Percentiles rank a stretch among this genome's conserved stretches.
Conservation (phyloP, 1,140 invertebrate genomes). For the Linepithema humile region DNA sequence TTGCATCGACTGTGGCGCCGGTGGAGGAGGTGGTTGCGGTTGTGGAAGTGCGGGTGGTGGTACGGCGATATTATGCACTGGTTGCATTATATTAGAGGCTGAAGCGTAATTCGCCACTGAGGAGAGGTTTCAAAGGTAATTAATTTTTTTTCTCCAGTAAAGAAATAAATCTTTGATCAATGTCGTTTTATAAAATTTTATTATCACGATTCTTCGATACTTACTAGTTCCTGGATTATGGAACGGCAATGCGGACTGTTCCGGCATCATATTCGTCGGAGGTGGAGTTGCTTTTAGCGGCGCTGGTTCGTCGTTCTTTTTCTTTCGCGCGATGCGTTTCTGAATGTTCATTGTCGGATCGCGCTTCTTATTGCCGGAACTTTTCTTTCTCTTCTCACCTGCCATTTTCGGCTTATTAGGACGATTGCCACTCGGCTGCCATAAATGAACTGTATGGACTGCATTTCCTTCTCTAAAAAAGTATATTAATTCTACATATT, state of each 20-base stretch:
- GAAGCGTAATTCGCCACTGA: constrained; percentile 73
- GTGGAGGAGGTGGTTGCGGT: constrained; percentile 58
- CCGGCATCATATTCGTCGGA: constrained; percentile 66
- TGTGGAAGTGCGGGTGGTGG: constrained; percentile 62
- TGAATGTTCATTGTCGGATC: constrained; percentile 41
- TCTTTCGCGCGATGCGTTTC: constrained; percentile 51
- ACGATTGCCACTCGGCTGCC: constrained; percentile 83
- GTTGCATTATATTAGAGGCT: constrained; percentile 74
- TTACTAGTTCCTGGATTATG: constrained; percentile 71
- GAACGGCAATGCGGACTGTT: constrained; percentile 70
- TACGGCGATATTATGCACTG: constrained; percentile 72
- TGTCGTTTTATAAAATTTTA: background rate
- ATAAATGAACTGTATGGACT: constrained; percentile 82
- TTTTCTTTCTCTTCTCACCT: constrained; percentile 75
- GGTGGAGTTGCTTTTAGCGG: constrained; percentile 60
- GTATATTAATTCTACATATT: background rate
- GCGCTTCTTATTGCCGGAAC: constrained; percentile 65
- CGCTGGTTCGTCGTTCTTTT: constrained; percentile 63
- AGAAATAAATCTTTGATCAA: no score
- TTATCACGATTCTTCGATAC: background rate
- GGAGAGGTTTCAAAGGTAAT: constrained; percentile 53
- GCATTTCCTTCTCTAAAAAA: constrained; percentile 79
- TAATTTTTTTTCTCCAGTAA: background rate
- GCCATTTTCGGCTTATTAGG: constrained; percentile 78
- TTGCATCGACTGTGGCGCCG: constrained; percentile 70